phyloP scores from a whole-genome alignment of 2,113 vertebrate genomes.

The Nymphicus hollandicus region DNA sequence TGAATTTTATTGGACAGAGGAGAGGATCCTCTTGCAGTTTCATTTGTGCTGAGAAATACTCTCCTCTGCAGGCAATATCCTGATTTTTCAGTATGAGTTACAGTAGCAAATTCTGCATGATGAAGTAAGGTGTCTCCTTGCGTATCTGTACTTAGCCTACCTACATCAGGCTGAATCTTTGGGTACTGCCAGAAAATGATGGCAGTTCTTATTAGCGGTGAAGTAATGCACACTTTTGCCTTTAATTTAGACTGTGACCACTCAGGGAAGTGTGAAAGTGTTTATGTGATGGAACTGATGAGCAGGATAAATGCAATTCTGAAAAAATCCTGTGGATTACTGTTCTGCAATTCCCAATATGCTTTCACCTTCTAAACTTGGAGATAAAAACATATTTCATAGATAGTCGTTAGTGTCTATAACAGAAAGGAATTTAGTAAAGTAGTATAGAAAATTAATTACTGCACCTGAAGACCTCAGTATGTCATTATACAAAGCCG shows the following conservation, averaged over 20 bases:
- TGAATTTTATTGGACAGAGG: neutral
- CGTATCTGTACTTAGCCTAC: neutral
- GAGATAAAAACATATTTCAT: neutral
- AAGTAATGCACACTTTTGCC: neutral
- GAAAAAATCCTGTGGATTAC: neutral
- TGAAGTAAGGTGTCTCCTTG: neutral
- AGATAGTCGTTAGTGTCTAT: neutral
- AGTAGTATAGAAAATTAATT: neutral
- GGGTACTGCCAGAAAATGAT: neutral
- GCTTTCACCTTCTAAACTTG: neutral
- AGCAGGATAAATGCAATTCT: neutral
- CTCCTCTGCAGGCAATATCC: neutral
- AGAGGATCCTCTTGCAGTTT: neutral
- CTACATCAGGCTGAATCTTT: neutral
- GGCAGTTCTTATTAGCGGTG: neutral
- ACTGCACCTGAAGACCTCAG: neutral
- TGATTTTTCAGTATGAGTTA: neutral
- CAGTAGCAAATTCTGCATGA: neutral
- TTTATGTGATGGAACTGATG: neutral
- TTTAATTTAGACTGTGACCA: neutral
- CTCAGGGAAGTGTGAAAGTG: neutral
- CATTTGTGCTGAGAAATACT: neutral
- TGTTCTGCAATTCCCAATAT: neutral
- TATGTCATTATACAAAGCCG: neutral
- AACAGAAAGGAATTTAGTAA: neutral